phyloP scores from a whole-genome alignment of 30 jellyfish, hydroid and myxozoan genomes.

The Sanderia malayensis region DNA sequence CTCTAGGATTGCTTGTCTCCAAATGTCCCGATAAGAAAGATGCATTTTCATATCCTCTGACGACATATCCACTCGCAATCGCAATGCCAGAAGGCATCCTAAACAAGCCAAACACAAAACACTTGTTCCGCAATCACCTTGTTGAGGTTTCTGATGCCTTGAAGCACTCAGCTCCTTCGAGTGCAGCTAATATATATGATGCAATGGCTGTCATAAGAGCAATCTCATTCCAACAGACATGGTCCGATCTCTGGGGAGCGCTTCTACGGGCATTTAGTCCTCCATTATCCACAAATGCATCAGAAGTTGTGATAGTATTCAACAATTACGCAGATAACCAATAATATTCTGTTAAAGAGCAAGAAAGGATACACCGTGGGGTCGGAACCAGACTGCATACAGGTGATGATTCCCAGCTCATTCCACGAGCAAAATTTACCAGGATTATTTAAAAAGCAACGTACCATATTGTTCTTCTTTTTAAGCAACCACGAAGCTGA shows the following conservation, averaged over 20 bases:
- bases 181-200: background rate
- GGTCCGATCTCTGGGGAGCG: slow-evolving; percentile 4
- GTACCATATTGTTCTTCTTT: background rate
- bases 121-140: background rate
- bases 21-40: background rate
- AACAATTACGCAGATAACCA: background rate
- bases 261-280: slow-evolving; percentile 1
- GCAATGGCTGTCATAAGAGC: slow-evolving; percentile 1
- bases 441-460: background rate
- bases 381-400: background rate
- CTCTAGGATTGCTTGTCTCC: slow-evolving; percentile 1
- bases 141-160: slow-evolving; percentile 1
- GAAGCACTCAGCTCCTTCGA: background rate
- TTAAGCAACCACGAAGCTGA: background rate
- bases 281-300: background rate
- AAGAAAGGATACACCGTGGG: background rate
- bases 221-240: background rate
- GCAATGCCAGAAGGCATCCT: background rate
- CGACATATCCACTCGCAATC: background rate
- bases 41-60: background rate
- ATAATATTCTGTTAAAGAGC: background rate
- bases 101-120: background rate
- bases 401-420: background rate
- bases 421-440: background rate
- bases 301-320: background rate